Evolutionary conservation across 1,140 invertebrate species (phyloP), one percentile per base, ranked within the genome.

Genomic region (Chironomus tepperi): DNA sequence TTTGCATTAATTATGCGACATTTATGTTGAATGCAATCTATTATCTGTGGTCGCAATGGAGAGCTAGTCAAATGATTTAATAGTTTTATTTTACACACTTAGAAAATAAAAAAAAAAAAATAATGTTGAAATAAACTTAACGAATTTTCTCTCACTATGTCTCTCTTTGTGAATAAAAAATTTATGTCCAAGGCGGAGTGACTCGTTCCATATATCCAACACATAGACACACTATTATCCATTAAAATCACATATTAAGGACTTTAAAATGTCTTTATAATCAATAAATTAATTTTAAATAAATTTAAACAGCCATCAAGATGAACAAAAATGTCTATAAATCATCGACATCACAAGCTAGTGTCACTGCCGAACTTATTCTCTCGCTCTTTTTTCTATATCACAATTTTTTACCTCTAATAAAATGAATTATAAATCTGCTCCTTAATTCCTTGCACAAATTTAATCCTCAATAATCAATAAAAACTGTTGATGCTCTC

Each of bases 91-190:
- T 57, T 57, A 57, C 47, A 57, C 47, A 57, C 47, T 57, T n/a
- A 12, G n/a, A 57, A 47, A 43, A 43, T 12, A 47, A 47, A 15
- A 47, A 47, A 47, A 15, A 47, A 47, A 47, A n/a, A 57, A 57
- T n/a, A 57, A 57, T 57, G 47, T 57, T 57, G 47, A 57, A 57
- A 57, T n/a, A 57, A 57, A 57, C 47, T 57, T 57, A 57, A 57
- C 47, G 47, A 57, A 57, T 57, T n/a, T 57, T 57, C n/a, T 34
- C 24, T 34, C 24, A 34, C n/a, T n/a, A n/a, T n/a, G n/a, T n/a
- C n/a, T 2, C 24, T 34, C 24, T 34, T 34, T 34, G 24, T 34
- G 24, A 34, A 34, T 34, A 34, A 34, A 34, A 34, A 34, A 34
- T 34, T 34, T 34, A 34, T 34, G 24, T 34, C 24, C 24, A 34